Evolutionary conservation across 2,888 invertebrate genomes (phyloP).

Genomic region (Falcaria lacertinaria): DNA sequence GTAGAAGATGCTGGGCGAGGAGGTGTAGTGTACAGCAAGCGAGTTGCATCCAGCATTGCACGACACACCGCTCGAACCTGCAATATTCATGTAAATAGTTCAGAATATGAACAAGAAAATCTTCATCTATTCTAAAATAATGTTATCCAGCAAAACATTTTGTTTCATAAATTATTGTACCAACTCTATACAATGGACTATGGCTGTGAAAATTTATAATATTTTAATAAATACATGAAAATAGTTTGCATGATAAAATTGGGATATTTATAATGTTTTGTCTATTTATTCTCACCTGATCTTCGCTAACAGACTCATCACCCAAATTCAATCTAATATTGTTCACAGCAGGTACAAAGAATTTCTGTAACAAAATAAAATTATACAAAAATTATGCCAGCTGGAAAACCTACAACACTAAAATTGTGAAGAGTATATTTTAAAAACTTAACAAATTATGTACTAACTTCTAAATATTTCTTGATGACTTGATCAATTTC

Average conservation of each 20-base stretch:
- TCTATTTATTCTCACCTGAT: slow-evolving; percentile 81
- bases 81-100: neutral
- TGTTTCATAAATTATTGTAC: no score
- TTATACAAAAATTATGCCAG: neutral
- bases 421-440: no score
- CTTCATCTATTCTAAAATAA: no score
- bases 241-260: no score
- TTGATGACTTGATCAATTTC: slow-evolving; percentile 88
- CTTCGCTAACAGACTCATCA: slow-evolving; percentile 86
- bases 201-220: no score
- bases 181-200: no score
- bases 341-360: slow-evolving; percentile 88
- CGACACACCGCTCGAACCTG: slow-evolving; percentile 84
- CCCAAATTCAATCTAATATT: slow-evolving; percentile 88
- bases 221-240: no score
- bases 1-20: slow-evolving; percentile 68
- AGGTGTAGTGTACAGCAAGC: slow-evolving; percentile 82
- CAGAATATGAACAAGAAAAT: no score
- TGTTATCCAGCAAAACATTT: no score
- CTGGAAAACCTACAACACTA: no score
- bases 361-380: slow-evolving; percentile 83
- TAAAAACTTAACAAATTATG: no score
- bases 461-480: slow-evolving; percentile 85
- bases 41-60: slow-evolving; percentile 89
- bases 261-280: no score